These are phyloP conservation scores for Labeo calbasu DNA, from an alignment of 2,797 vertebrate genomes.

Conservation along the genomic window DNA sequence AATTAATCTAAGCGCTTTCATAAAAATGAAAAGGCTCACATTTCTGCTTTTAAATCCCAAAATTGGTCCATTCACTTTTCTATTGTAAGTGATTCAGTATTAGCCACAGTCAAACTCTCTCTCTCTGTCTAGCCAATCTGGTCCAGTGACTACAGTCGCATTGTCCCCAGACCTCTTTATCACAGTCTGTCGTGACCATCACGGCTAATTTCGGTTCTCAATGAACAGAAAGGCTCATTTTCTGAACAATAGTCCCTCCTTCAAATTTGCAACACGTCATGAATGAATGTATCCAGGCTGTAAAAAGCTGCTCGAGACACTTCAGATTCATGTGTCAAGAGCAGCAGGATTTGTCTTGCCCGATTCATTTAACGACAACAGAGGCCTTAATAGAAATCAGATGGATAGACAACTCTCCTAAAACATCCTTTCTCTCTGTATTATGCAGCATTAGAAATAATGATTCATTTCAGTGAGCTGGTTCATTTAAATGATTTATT, in stretches of 20 bases:
- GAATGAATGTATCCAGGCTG: constrained; percentile 21
- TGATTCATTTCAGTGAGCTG: constrained; percentile 1
- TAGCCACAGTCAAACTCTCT: constrained; percentile 38
- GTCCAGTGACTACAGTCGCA: constrained; percentile 6
- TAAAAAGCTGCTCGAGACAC: constrained; percentile 23
- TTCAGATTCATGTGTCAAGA: constrained; percentile 25
- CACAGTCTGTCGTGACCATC: constrained; percentile 13
- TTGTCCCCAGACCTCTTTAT: constrained; percentile 27
- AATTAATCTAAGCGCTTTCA: not conserved
- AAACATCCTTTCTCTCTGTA: constrained; percentile 2
- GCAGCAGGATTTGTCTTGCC: constrained; percentile 21
- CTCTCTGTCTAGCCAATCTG: constrained; percentile 42
- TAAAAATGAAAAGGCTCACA: not conserved
- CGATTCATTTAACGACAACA: constrained; percentile 40
- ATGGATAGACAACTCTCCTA: constrained; percentile 16
- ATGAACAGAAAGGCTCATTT: constrained; percentile 33
- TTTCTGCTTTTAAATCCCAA: not conserved
- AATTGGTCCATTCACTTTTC: not conserved
- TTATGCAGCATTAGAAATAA: constrained; percentile 11
- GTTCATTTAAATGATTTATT: not conserved
- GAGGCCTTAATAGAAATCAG: constrained; percentile 22
- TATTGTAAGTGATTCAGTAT: not conserved
- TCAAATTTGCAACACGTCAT: constrained; percentile 26
- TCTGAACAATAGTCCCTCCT: constrained; percentile 34
- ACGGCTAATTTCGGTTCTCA: constrained; percentile 16